These are phyloP conservation scores for Brachyptera putata DNA, from an alignment of 2,888 invertebrate species.

Conservation along the genomic window DNA sequence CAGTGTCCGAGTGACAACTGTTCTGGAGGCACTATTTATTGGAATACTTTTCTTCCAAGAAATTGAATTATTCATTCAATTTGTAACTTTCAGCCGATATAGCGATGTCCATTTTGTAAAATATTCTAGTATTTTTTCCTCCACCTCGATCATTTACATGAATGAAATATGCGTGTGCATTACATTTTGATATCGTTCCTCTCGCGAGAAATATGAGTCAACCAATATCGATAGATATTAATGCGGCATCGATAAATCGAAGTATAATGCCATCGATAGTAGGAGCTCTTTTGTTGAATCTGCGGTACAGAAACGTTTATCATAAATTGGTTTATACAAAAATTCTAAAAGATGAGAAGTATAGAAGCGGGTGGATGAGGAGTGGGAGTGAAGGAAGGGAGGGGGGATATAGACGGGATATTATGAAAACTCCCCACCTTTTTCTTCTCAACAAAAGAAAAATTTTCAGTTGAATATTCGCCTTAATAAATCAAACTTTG, in stretches of 20 bases:
- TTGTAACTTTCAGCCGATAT: too few species aligned
- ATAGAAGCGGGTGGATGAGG: background rate
- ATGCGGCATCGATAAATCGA: background rate
- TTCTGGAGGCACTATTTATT: too few species aligned
- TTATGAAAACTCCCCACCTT: background rate
- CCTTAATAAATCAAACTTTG: conserved; percentile 17
- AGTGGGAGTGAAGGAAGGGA: background rate
- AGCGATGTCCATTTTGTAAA: too few species aligned
- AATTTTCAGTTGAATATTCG: conserved; percentile 10
- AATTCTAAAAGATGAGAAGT: background rate
- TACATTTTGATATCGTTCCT: too few species aligned
- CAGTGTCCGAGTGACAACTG: too few species aligned
- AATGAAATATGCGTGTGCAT: too few species aligned
- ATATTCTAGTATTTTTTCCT: too few species aligned
- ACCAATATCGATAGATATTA: background rate
- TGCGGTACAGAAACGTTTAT: background rate
- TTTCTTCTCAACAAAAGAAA: background rate
- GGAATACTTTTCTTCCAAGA: too few species aligned
- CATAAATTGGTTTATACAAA: conserved; percentile 20
- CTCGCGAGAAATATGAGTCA: too few species aligned
- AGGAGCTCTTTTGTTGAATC: conserved; percentile 1
- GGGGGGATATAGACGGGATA: background rate
- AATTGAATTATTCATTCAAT: too few species aligned
- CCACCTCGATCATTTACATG: too few species aligned
- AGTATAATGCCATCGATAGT: background rate